Percentiles rank a stretch among this genome's conserved stretches.
These are phyloP conservation scores for Sacculina carcini DNA, from an alignment of 2,888 invertebrate genomes.

Conservation along the genomic window DNA sequence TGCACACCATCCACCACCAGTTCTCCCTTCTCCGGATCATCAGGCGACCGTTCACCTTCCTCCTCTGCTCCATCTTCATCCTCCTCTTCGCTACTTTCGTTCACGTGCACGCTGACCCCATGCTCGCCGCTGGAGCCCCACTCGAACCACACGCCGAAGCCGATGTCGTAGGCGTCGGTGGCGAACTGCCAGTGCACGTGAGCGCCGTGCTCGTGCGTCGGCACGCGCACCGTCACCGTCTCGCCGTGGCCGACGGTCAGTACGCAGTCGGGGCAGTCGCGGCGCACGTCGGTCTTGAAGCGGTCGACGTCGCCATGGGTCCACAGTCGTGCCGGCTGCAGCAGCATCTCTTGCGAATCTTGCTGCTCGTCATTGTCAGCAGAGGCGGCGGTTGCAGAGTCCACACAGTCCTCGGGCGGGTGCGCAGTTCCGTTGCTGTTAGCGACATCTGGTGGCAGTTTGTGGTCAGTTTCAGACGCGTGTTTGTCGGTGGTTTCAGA, in stretches of 20 bases:
- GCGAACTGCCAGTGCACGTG: conserved; percentile 98
- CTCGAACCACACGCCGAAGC: conserved; percentile 93
- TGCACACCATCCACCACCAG: conserved; percentile 1
- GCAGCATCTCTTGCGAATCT: conserved; percentile 18
- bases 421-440: background rate
- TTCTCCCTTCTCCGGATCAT: conserved; percentile 29
- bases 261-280: conserved; percentile 57
- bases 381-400: background rate
- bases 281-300: conserved; percentile 65
- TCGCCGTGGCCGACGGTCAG: conserved; percentile 88
- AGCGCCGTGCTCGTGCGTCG: conserved; percentile 76
- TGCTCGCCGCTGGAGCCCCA: conserved; percentile 39
- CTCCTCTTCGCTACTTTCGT: conserved; percentile 73
- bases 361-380: background rate
- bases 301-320: conserved; percentile 60
- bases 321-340: conserved; percentile 84
- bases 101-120: conserved; percentile 76
- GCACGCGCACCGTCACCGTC: conserved; percentile 84
- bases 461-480: background rate
- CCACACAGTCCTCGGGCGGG: background rate
- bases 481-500: too few relatives aligned
- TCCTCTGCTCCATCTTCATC: conserved; percentile 30
- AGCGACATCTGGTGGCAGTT: background rate
- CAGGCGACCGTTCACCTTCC: conserved; percentile 35
- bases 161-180: conserved; percentile 90